Base-by-base conservation (phyloP, 1,140 invertebrate species). In the Neelides sp. region DNA sequence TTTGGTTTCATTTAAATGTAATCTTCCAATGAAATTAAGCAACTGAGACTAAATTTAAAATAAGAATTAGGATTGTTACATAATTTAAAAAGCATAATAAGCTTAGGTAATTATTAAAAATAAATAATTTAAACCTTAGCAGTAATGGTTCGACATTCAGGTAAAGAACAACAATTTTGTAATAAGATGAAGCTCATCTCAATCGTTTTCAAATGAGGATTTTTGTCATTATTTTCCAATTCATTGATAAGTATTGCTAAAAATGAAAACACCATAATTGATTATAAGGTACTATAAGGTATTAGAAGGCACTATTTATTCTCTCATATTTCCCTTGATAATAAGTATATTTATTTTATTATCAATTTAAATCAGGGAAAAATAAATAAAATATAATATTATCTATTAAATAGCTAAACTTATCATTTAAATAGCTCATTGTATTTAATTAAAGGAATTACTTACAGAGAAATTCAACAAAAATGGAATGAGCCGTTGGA, bases 1-100 rank as follows among this genome's bases (percentile, higher is more conserved):
- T 24, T 55, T 56, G 12, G 48, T 57, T 23, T 60, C 54, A 35
- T 48, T 52, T 4, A 34, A 12, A 36, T 57, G 58, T 10, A 60
- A 34, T 45, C 37, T 60, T 28, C 28, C 40, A 27, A 60, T 39
- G 36, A 54, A 54, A 47, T 36, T 27, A 32, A 39, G 23, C 2
- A 50, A 2, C 13, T 37, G 46, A 39, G 41, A 20, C 55, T 57
- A 24, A 30, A 40, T 28, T 4, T n/a, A 41, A 51, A 43, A 46
- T 7, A 40, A 30, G n/a, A n/a, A n/a, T n/a, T n/a, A n/a, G n/a
- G n/a, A n/a, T n/a, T n/a, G n/a, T n/a, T 28, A 50, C 7, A 43
- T n/a, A 37, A 46, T 39, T 24, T 46, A 15, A 28, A 27, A 26
- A 17, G 3, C 7, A 23, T 4, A 20, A 24, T 46, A 47, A 34